Evolutionary conservation across 2,888 invertebrate genomes (phyloP), one percentile per base, ranked within the genome.

Genomic region (Magallana nippona): DNA sequence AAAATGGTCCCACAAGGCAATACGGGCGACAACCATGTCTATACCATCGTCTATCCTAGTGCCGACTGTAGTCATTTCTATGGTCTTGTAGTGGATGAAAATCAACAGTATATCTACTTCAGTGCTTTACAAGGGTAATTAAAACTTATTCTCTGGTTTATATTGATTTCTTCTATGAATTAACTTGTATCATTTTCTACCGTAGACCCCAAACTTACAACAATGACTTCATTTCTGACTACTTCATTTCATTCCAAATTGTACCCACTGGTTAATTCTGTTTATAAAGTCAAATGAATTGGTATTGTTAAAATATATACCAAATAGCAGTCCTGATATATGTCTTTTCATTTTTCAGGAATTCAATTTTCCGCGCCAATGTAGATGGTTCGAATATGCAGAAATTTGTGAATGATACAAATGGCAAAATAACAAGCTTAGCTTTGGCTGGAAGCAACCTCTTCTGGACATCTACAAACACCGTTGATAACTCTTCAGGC

Each of bases 301-400:
- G 44, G 3, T 5, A 5, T 44, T 0, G 5, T 44, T 44, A 5
- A 44, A 44, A 44, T 44, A 8, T 44, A 0, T 44, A 44, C 5
- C 44, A 44, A 3, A 44, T 44, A 5, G 8, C 5, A 44, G 3
- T 44, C 44, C 8, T 0, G 5, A 0, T 44, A 44, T 44, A 44
- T 44, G 8, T 8, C 8, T 8, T 44, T 44, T 44, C 44, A 3
- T 8, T 44, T 44, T 3, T 44, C 17, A 80, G 80, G 27, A 80
- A 80, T 57, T 27, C 80, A 19, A 22, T 80, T 32, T 80, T 57
- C 58, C 80, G 80, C n/a, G 80, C 80, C 32, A 80, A 80, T 22
- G 55, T 80, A 10, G 80, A 80, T 22, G 80, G 80, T 32, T 22
- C 80, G 27, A 58, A 27, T 58, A 27, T 80, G 11, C 11, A 57